Evolutionary conservation across 1,140 invertebrate genomes (phyloP), one percentile per base, ranked within the genome.

Genomic region (Nymphalis io): DNA sequence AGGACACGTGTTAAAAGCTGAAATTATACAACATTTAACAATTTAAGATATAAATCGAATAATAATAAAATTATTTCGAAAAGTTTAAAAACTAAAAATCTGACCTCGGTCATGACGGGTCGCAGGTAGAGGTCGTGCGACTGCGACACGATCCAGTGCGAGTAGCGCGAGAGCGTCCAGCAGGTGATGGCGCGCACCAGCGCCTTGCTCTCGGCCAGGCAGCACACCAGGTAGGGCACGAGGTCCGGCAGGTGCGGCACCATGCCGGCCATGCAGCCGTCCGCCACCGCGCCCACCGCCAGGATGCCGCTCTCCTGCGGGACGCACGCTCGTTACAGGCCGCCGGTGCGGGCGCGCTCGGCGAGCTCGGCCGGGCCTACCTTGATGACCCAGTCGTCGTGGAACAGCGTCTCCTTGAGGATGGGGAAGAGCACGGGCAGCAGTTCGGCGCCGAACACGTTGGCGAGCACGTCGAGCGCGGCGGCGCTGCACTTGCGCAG

Each of bases 181-280:
- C 99, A 99, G 1, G 99, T 99, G 76, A 99, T 99, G 33, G 98
- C 98, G 57, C 99, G 93, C 20, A 99, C 98, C 20, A 99, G 92
- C 0, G 98, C 98, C 92, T 99, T 99, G 86, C 97, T 97, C 87
- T 99, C 98, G 33, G 95, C 95, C 61, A 99, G 92, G 88, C 97
- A 98, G 70, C 94, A 95, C 60, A 99, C 98, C 60, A 99, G 93
- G 91, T 98, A 99, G 0, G 98, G 99, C 78, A 99, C 98, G 6
- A 99, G 93, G 91, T 99, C 98, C 1, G 97, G 96, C 71, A 99
- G 93, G 92, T 99, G 98, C 20, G 95, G 97, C 53, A 98, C 95
- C 97, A 99, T 99, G 70, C 99, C 99, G 64, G 93, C 95, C 97
- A 99, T 98, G 84, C 99, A 99, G 67, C 98, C 99, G 94, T 99